Evolutionary conservation across 92 coral and sea anemone genomes (phyloP).

Genomic region (Nematostella vectensis): DNA sequence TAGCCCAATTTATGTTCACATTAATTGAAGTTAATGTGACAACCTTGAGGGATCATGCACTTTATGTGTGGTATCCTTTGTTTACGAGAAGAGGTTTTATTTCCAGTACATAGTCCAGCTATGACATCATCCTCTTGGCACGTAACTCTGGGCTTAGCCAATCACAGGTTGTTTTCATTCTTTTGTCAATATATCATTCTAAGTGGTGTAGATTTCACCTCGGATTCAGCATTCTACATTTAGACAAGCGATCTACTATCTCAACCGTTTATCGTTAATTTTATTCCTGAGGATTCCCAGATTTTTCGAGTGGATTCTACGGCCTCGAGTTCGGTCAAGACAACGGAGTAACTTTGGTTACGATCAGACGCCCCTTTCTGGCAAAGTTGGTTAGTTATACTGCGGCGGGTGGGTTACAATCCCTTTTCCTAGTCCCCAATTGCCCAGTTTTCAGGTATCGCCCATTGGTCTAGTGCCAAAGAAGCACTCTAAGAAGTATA

Average conservation of each 20-base stretch:
- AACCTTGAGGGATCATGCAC: not conserved
- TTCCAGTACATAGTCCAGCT: not conserved
- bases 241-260: not conserved
- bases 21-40: not conserved
- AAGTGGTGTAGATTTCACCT: not conserved
- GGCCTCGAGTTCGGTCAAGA: too few relatives aligned
- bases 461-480: slow-evolving; percentile 64
- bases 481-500: slow-evolving; percentile 38
- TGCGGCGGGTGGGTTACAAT: slow-evolving; percentile 60
- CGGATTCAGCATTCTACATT: not conserved
- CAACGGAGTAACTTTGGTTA: too few relatives aligned
- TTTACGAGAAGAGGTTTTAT: not conserved
- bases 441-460: slow-evolving; percentile 46
- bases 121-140: not conserved
- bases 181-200: too few relatives aligned
- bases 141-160: not conserved
- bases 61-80: not conserved
- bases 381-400: too few relatives aligned
- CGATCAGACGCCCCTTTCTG: too few relatives aligned
- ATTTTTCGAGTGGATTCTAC: too few relatives aligned
- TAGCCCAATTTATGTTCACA: not conserved
- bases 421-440: slow-evolving; percentile 38
- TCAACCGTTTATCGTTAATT: not conserved
- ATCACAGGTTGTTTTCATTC: not conserved
- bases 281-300: not conserved